Evolutionary conservation across 2,888 invertebrate genomes (phyloP), one percentile per base, ranked within the genome.

Genomic region (Furcula furcula): DNA sequence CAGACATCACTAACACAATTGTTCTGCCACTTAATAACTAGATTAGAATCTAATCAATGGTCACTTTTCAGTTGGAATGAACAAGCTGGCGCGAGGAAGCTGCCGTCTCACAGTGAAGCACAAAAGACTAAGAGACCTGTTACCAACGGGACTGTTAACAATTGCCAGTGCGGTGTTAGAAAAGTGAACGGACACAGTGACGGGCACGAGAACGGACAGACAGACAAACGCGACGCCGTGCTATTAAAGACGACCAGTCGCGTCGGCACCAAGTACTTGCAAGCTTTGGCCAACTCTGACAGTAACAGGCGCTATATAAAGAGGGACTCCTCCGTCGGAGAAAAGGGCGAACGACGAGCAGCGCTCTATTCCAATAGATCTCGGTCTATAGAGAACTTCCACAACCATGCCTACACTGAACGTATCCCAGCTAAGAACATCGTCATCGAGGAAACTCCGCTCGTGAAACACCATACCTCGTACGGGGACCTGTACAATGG

Each of bases 1-100:
- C n/a, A n/a, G n/a, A n/a, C n/a, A n/a, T n/a, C n/a, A n/a, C n/a
- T n/a, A n/a, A n/a, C n/a, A n/a, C n/a, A n/a, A n/a, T n/a, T n/a
- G n/a, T n/a, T n/a, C n/a, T n/a, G n/a, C n/a, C n/a, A n/a, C n/a
- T n/a, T n/a, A n/a, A n/a, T n/a, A n/a, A n/a, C n/a, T n/a, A n/a
- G n/a, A n/a, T n/a, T n/a, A n/a, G n/a, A n/a, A n/a, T n/a, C n/a
- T n/a, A n/a, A n/a, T n/a, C n/a, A n/a, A n/a, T n/a, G n/a, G n/a
- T n/a, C n/a, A n/a, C 2, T 59, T 41, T 28, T 34, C 86, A 89
- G 89, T 88, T 89, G 89, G 89, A 89, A 89, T 89, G 89, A 89
- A 78, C 88, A 89, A 77, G 69, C 76, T 62, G 81, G 76, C 79
- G 78, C 75, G 60, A 79, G 85, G 77, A 89, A 84, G 81, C 83